Evolutionary conservation across 2,113 vertebrate species (phyloP).

Genomic region (Camelus dromedarius): DNA sequence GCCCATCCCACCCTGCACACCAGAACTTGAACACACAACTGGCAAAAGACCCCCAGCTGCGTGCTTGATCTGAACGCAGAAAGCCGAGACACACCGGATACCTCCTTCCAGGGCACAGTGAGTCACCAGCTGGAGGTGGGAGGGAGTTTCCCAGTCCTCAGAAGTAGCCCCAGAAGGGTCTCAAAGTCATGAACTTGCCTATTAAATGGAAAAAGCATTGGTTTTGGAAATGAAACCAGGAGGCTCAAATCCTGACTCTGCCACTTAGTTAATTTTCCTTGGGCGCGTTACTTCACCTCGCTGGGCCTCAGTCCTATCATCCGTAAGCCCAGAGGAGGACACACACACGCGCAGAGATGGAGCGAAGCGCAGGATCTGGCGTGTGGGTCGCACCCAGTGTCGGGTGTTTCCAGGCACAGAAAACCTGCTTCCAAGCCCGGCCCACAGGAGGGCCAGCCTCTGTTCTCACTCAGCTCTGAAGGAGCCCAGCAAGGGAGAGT

Average conservation of each 20-base stretch:
- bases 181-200: not conserved
- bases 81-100: not conserved
- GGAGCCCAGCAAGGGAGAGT: too few species aligned
- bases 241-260: not conserved
- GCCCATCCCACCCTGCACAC: not conserved
- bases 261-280: not conserved
- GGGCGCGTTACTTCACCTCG: not conserved
- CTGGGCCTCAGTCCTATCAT: not conserved
- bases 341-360: too few species aligned
- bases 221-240: not conserved
- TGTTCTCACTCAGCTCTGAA: not conserved
- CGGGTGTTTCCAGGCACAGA: not conserved
- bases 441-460: too few species aligned
- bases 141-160: not conserved
- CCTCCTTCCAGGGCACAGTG: not conserved
- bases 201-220: not conserved
- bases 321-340: not conserved
- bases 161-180: not conserved
- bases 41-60: not conserved
- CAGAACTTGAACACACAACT: not conserved
- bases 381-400: fast-evolving
- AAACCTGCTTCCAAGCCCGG: not conserved
- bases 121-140: not conserved
- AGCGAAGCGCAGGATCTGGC: not conserved
- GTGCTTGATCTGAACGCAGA: not conserved